A percentile compares a stretch with the other conserved stretches of the same genome.
Conservation (phyloP, 23 tunicate genomes). For the Phallusia fumigata region DNA sequence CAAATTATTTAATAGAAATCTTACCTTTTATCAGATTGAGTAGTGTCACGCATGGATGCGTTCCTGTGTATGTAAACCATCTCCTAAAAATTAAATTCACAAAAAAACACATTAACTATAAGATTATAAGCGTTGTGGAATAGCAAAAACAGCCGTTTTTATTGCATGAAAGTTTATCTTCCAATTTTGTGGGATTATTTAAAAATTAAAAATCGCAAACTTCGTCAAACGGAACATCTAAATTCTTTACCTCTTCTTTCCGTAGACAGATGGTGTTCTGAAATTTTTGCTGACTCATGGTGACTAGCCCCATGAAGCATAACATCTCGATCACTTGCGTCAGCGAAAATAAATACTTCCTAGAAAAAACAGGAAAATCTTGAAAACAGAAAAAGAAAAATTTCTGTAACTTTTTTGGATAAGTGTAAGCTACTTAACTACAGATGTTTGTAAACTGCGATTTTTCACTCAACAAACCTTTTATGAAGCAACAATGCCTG, state of each 20-base stretch:
- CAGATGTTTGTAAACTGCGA: too few relatives aligned
- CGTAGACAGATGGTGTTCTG: conserved; percentile 18
- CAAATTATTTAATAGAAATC: background rate
- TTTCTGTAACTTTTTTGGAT: too few relatives aligned
- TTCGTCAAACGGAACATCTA: too few relatives aligned
- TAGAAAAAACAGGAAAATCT: background rate
- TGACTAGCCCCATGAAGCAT: conserved; percentile 88
- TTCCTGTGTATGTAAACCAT: conserved; percentile 85
- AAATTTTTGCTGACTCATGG: conserved; percentile 40
- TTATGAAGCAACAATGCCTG: conserved; percentile 50
- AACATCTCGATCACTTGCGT: conserved; percentile 56
- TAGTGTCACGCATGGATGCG: conserved; percentile 65
- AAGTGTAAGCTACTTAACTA: too few relatives aligned
- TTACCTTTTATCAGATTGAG: conserved; percentile 45
- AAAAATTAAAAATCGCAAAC: too few relatives aligned
- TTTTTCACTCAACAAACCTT: conserved; percentile 27
- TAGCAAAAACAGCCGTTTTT: too few relatives aligned
- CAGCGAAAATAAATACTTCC: conserved; percentile 77
- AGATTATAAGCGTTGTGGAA: background rate
- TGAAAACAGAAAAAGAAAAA: too few relatives aligned
- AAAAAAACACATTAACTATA: background rate
- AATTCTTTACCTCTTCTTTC: conserved; percentile 55
- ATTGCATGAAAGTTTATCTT: too few relatives aligned
- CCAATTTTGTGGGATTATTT: too few relatives aligned
- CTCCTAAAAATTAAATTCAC: conserved; percentile 21